phyloP scores from a whole-genome alignment of 2,888 invertebrate species.

The Orthosia cruda region DNA sequence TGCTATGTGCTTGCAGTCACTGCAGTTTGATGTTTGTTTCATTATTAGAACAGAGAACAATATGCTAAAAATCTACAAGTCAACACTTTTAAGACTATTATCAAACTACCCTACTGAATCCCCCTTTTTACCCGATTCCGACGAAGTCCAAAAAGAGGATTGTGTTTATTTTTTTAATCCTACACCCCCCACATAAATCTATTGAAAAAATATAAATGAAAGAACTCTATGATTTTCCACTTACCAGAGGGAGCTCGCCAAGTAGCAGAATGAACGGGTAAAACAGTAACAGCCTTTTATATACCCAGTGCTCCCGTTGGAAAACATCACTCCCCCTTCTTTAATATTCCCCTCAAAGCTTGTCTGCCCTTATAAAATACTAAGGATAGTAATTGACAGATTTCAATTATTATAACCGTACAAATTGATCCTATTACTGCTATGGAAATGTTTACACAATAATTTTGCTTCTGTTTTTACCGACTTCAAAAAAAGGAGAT shows the following conservation, averaged over 20 bases:
- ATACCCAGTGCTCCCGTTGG: conserved; percentile 75
- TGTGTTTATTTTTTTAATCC: background rate
- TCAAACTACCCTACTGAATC: background rate
- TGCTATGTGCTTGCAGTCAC: too few relatives aligned
- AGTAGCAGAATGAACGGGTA: conserved; percentile 72
- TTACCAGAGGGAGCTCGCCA: conserved; percentile 62
- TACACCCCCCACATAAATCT: background rate
- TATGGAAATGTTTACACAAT: conserved; percentile 72
- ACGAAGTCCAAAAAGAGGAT: too few relatives aligned
- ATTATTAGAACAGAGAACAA: too few relatives aligned
- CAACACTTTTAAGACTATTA: background rate
- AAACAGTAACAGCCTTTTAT: conserved; percentile 77
- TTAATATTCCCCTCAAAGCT: conserved; percentile 89
- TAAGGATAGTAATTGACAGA: conserved; percentile 86
- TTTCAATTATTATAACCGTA: conserved; percentile 84
- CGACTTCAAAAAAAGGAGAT: too few relatives aligned
- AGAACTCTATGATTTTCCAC: conserved; percentile 35
- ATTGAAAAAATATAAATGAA: background rate
- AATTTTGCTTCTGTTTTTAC: conserved; percentile 29
- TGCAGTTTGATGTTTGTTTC: too few relatives aligned
- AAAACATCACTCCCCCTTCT: conserved; percentile 86
- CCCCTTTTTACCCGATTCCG: background rate
- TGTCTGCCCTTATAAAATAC: conserved; percentile 77
- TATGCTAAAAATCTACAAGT: background rate
- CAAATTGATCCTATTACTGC: conserved; percentile 81